Percentiles rank a stretch among this genome's conserved stretches.
phyloP scores from a whole-genome alignment of 2,113 vertebrate species.

The chimpanzee (Pan troglodytes) region NHGRI_mPanTro3-v2.1_pri NC_086015.1:196543501-196544000 shows the following conservation, averaged over 20 bases:
- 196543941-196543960: neutral
- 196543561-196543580: neutral
- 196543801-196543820: neutral
- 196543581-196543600: constrained; percentile 7
- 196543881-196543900: neutral
- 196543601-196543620: constrained; percentile 14
- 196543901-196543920: neutral
- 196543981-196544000: constrained; percentile 17
- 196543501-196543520: neutral
- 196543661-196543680: neutral
- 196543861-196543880: neutral
- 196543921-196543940: neutral
- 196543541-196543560: neutral
- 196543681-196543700: neutral
- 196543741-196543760: neutral
- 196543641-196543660: neutral
- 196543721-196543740: neutral
- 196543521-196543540: neutral
- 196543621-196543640: constrained; percentile 35
- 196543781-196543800: neutral
- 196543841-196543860: neutral
- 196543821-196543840: neutral
- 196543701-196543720: neutral
- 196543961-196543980: constrained; percentile 44
- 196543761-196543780: neutral